Evolutionary conservation across 2,888 invertebrate genomes (phyloP).

Genomic region (Microdon myrmicae): DNA sequence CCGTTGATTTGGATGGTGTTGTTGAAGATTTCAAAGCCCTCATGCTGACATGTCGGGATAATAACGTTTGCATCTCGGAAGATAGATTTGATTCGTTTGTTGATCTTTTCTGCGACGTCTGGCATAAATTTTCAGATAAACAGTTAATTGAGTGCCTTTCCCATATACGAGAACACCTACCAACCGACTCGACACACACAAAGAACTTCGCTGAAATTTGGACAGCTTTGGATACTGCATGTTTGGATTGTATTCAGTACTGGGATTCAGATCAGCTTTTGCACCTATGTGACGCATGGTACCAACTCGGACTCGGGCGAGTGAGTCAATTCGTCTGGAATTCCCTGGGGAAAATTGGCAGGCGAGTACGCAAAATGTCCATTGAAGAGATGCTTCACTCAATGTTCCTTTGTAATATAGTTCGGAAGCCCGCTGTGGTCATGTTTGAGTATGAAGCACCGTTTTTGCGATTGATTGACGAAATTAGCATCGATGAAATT

Average conservation of each 20-base stretch:
- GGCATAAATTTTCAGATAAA: constrained; percentile 70
- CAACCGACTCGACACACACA: constrained; percentile 68
- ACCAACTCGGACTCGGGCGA: constrained; percentile 70
- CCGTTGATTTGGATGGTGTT: constrained; percentile 38
- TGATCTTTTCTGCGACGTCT: constrained; percentile 67
- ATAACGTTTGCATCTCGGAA: constrained; percentile 56
- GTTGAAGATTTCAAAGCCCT: constrained; percentile 55
- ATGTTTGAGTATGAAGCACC: constrained; percentile 76
- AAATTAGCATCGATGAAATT: constrained; percentile 74
- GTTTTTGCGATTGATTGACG: constrained; percentile 68
- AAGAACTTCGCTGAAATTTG: constrained; percentile 74
- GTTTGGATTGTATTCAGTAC: constrained; percentile 67
- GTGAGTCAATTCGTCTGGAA: constrained; percentile 70
- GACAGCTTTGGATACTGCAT: constrained; percentile 76
- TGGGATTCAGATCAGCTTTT: constrained; percentile 72
- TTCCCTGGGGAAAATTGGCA: constrained; percentile 70
- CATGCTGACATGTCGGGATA: constrained; percentile 55
- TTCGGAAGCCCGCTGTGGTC: constrained; percentile 70
- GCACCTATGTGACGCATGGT: constrained; percentile 74
- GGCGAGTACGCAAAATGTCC: constrained; percentile 71
- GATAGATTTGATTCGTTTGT: constrained; percentile 57
- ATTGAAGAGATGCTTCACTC: constrained; percentile 74
- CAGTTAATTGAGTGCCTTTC: constrained; percentile 70
- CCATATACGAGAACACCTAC: constrained; percentile 69
- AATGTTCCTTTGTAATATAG: constrained; percentile 74